A percentile compares a stretch with the other conserved stretches of the same genome.
Conservation (phyloP, 2,113 vertebrate species). For the Tetraodon nigroviridis region DNA sequence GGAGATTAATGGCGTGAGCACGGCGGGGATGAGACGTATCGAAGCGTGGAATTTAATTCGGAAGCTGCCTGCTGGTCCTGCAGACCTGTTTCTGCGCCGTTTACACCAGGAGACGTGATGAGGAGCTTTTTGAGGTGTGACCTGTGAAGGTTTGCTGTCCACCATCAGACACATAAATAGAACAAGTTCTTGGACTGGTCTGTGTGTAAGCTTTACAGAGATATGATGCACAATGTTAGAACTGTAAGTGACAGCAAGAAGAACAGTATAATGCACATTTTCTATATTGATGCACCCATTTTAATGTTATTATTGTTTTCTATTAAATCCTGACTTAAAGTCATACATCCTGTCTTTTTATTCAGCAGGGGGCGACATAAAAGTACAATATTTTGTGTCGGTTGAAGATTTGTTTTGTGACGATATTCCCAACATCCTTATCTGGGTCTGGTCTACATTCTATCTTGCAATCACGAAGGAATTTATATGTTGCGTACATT, state of each 20-base stretch:
- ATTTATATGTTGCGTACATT: too few species aligned
- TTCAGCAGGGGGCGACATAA: constrained; percentile 22
- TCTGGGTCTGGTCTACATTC: too few species aligned
- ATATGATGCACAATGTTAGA: background rate
- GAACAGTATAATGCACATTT: constrained; percentile 20
- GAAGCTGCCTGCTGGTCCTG: constrained; percentile 68
- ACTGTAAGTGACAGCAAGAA: background rate
- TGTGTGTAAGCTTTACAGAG: background rate
- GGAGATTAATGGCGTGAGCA: constrained; percentile 61
- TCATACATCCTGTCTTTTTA: constrained; percentile 4
- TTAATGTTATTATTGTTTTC: constrained; percentile 43
- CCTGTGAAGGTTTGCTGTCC: background rate
- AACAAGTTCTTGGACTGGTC: background rate
- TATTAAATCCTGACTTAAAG: constrained; percentile 52
- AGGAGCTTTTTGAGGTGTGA: background rate
- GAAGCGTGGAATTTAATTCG: constrained; percentile 76
- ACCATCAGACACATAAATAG: background rate
- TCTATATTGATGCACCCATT: constrained; percentile 43
- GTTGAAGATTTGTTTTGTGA: constrained; percentile 2
- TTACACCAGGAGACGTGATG: constrained; percentile 33
- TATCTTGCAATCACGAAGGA: too few species aligned
- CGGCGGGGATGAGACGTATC: constrained; percentile 68
- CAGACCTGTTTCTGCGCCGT: constrained; percentile 66
- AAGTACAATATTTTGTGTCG: background rate
- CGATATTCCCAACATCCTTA: background rate